Base-by-base conservation (phyloP, 2,113 vertebrate genomes). In the Eulemur rufifrons region DNA sequence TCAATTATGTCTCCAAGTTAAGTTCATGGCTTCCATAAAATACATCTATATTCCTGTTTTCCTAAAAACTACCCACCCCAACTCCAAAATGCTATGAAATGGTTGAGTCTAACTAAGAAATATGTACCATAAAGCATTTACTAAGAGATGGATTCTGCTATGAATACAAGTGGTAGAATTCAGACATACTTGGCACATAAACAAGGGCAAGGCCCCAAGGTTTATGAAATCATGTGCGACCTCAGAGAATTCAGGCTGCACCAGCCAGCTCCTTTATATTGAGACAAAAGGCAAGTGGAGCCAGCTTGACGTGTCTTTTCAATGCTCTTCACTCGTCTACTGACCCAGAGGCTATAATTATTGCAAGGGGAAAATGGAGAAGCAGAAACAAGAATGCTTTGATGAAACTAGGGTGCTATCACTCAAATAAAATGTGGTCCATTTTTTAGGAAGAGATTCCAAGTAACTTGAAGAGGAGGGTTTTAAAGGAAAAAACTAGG, bases 231-330 rank as follows among this genome's bases (percentile, higher is more conserved):
- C 8, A 23, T 0, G 3, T 20, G 15, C 10, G 61, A n/a, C 1
- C 27, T 17, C 34, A 7, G 39, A 13, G 18, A 50, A 29, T 10
- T 5, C 47, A 20, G 21, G n/a, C 14, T 17, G 8, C 8, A 34
- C 21, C 27, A 23, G 34, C 10, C 29, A 37, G 5, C 0, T 56
- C 2, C 27, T 13, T 47, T 32, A 10, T 0, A 0, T 13, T n/a
- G 9, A 37, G 50, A 50, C 5, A 4, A 47, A 56, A 45, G 25
- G 6, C 7, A 15, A 4, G 0, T 3, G 9, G 8, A 11, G 6
- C 10, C 2, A 20, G 9, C 20, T 11, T 2, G 2, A 13, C 2
- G 2, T 0, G 39, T 1, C 32, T 52, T 37, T 39, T 20, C 18
- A 54, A 56, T 45, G 3, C 15, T 56, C 5, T 3, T 14, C 27